phyloP scores from a whole-genome alignment of 1,140 invertebrate genomes.

The Lycorma delicatula region DNA sequence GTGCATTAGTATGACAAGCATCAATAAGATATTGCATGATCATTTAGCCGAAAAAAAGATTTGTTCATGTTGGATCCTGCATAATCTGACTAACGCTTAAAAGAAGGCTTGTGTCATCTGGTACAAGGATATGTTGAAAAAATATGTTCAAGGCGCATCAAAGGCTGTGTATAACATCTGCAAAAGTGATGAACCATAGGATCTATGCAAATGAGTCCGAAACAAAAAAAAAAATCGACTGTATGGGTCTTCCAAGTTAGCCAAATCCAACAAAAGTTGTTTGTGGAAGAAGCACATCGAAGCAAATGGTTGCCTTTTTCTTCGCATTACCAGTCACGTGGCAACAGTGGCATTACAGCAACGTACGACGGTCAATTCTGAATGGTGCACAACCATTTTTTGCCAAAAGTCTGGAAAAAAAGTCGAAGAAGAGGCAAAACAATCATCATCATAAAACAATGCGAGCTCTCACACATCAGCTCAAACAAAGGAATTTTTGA shows the following conservation, averaged over 20 bases:
- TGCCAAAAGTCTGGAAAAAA: slow-evolving; percentile 23
- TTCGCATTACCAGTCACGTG: slow-evolving; percentile 19
- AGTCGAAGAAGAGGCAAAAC: slow-evolving; percentile 19
- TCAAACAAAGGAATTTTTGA: slow-evolving; percentile 27
- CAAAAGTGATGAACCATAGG: too few species aligned
- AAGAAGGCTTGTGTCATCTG: too few species aligned
- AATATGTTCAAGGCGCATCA: too few species aligned
- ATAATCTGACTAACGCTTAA: too few species aligned
- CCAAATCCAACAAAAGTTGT: slow-evolving; percentile 29
- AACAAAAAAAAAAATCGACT: slow-evolving; percentile 26
- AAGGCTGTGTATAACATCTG: too few species aligned
- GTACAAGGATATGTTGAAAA: too few species aligned
- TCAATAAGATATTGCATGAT: too few species aligned
- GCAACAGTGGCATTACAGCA: slow-evolving; percentile 19
- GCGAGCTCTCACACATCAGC: slow-evolving; percentile 22
- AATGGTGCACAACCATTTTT: slow-evolving; percentile 30
- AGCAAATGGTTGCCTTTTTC: slow-evolving; percentile 19
- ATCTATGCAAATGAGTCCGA: too few species aligned
- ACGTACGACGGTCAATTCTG: slow-evolving; percentile 24
- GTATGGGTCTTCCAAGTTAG: slow-evolving; percentile 28
- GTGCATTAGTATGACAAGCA: too few species aligned
- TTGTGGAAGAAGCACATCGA: slow-evolving; percentile 26
- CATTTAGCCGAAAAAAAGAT: too few species aligned
- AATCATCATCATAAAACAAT: slow-evolving; percentile 32
- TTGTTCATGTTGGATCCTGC: too few species aligned